A percentile compares a stretch with the other conserved stretches of the same genome.
Conservation (phyloP, 2,113 vertebrate genomes). For the Donacobius atricapilla region DNA sequence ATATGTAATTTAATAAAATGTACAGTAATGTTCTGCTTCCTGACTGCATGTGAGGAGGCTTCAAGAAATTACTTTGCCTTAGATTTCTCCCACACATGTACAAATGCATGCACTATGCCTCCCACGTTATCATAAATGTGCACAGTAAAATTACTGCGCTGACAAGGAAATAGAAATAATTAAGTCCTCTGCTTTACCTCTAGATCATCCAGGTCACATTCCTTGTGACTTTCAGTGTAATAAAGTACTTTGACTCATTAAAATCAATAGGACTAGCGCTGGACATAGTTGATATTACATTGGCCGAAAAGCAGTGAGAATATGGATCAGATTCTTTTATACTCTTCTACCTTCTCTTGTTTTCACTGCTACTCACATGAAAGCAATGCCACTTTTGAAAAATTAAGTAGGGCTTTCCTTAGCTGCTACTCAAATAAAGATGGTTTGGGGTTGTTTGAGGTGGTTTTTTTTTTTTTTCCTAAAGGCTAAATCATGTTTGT, state of each 20-base stretch:
- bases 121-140: neutral
- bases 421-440: neutral
- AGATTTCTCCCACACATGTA: neutral
- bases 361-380: neutral
- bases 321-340: neutral
- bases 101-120: neutral
- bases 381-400: neutral
- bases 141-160: neutral
- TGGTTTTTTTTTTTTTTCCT: too few relatives aligned
- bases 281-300: neutral
- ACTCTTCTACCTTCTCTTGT: neutral
- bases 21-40: neutral
- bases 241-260: neutral
- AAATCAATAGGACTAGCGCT: neutral
- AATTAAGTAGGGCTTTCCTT: neutral
- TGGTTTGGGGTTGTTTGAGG: too few relatives aligned
- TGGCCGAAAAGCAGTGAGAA: neutral
- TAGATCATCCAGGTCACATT: neutral
- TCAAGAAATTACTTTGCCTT: neutral
- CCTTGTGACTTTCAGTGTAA: neutral
- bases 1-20: neutral
- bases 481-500: neutral
- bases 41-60: neutral
- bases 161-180: slow-evolving; percentile 32
- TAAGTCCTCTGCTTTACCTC: neutral